Base-by-base conservation (phyloP, 2,888 invertebrate species). In the Harpalus rubripes region DNA sequence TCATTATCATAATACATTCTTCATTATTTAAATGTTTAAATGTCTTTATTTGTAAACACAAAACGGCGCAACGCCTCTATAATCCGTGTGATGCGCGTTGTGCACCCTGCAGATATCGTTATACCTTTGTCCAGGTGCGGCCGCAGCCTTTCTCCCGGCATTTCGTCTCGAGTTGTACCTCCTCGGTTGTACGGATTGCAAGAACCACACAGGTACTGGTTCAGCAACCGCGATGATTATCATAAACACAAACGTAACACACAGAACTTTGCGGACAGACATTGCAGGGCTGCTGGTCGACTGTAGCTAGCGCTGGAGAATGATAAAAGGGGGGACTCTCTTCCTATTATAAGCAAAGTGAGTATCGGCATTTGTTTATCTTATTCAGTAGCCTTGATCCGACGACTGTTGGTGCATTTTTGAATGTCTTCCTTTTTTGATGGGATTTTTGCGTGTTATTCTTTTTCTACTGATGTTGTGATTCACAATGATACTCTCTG, bases 81-180 rank as follows among this genome's bases (percentile, higher is more conserved):
- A 12, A 89, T 94, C 92, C 0, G 93, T 91, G 88, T 94, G 8
- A 89, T 94, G 92, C 0, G 93, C 91, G 88, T 94, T 93, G 87
- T 95, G 93, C 7, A 95, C 93, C 84, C 94, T 92, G 89, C 96
- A 96, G 86, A 96, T 94, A 79, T 95, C 93, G 88, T 94, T 94
- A 91, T 94, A 96, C 0, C 94, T 52, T 52, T 52, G 44, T 52
- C 44, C 44, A 52, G 44, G 44, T 52, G 44, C 44, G 10, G 44
- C 44, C 5, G 10, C 44, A 56, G 81, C 79, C 63, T 86, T 65
- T 22, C 85, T 83, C 26, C 78, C 63, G 22, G 44, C 8, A 52
- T 52, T 2, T 12, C 10, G 1, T 4, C 44, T 52, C 2, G 44
- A 52, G 12, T 12, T 12, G 44, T 52, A 12, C 10, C 10, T 52